phyloP scores from a whole-genome alignment of 2,888 invertebrate species.

The Conomelus anceps region DNA sequence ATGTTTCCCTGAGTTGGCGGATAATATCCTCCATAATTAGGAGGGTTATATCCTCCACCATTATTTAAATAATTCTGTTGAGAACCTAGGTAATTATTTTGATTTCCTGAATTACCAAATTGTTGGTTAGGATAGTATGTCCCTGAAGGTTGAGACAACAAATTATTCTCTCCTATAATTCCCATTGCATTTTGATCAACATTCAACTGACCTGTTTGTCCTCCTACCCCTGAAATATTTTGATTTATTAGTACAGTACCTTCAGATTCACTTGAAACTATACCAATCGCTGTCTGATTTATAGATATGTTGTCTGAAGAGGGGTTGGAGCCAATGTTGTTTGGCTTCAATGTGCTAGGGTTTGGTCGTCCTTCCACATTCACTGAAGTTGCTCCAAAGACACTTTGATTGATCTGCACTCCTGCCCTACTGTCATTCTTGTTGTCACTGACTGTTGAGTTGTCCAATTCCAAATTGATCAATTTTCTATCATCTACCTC shows the following conservation, averaged over 20 bases:
- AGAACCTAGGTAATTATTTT: not conserved
- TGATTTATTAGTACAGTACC: not conserved
- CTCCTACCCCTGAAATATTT: not conserved
- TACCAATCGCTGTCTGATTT: not conserved
- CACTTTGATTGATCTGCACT: not conserved
- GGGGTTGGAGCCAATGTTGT: not conserved
- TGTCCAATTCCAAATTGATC: not conserved
- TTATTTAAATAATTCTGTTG: not conserved
- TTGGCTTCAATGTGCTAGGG: not conserved
- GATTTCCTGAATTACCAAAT: not conserved
- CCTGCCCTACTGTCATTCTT: not conserved
- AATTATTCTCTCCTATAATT: not conserved
- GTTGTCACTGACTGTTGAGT: not conserved
- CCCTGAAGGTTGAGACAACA: not conserved
- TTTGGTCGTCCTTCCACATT: not conserved
- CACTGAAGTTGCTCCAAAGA: not conserved
- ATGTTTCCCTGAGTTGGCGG: not conserved
- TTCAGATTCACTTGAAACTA: not conserved
- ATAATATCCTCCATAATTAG: not conserved
- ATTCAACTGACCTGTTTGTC: not conserved
- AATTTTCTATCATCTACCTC: not conserved
- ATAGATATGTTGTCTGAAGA: not conserved
- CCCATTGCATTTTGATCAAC: not conserved
- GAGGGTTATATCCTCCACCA: not conserved
- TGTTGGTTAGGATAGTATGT: not conserved